Evolutionary conservation across 2,888 invertebrate species (phyloP).

Genomic region (Dexiosoma caninum): DNA sequence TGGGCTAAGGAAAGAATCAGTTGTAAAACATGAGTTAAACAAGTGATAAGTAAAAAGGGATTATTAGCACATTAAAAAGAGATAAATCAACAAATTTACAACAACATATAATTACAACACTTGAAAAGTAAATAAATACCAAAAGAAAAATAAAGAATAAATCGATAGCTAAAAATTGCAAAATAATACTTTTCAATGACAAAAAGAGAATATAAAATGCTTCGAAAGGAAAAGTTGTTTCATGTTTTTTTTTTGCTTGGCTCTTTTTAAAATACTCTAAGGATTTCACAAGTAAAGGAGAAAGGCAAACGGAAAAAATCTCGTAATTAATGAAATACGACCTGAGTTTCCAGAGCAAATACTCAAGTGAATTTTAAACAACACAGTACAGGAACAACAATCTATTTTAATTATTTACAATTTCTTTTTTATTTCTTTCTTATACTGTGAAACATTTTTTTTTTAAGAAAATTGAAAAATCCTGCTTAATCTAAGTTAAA

Average conservation of each 20-base stretch:
- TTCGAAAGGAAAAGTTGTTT: conserved; percentile 19
- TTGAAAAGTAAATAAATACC: conserved; percentile 1
- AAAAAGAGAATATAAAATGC: neutral
- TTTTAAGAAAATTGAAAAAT: neutral
- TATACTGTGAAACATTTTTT: neutral
- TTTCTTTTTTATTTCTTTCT: neutral
- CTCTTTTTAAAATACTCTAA: neutral
- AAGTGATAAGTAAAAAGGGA: conserved; percentile 58
- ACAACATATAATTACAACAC: conserved; percentile 44
- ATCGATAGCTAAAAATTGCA: conserved; percentile 28
- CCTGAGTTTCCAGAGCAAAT: neutral
- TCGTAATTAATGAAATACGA: conserved; percentile 40
- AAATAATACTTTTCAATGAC: conserved; percentile 14
- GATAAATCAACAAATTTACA: conserved; percentile 59
- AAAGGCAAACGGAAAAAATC: neutral
- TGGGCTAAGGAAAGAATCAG: conserved; percentile 11
- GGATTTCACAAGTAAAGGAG: neutral
- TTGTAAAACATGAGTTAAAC: conserved; percentile 52
- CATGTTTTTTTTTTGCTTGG: no score
- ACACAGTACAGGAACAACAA: conserved; percentile 5
- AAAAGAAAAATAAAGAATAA: no score
- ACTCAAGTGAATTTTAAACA: conserved; percentile 1
- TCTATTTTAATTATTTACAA: conserved; percentile 31
- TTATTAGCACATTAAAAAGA: conserved; percentile 63
- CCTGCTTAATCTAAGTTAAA: conserved; percentile 5